A percentile compares a stretch with the other conserved stretches of the same genome.
These are phyloP conservation scores for Spodoptera exigua DNA, from an alignment of 2,888 invertebrate species.

Conservation along the genomic window DNA sequence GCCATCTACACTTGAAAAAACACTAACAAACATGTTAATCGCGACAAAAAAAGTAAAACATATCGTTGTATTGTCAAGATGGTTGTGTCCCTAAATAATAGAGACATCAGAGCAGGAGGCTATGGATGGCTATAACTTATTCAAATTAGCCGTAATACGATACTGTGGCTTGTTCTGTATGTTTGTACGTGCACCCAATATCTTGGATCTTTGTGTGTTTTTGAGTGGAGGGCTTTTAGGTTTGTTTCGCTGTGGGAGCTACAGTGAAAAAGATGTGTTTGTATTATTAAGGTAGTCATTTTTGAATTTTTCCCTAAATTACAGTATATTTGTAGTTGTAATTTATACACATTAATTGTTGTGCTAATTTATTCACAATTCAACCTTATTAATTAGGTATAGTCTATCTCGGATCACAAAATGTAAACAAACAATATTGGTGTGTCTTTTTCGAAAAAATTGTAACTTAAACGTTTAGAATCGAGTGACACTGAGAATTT, in stretches of 20 bases:
- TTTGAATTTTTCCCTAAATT: too few relatives aligned
- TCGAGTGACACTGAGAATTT: too few relatives aligned
- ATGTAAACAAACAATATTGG: too few relatives aligned
- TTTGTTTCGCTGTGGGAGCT: not conserved
- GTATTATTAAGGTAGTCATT: too few relatives aligned
- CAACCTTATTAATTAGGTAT: too few relatives aligned
- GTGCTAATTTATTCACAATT: too few relatives aligned
- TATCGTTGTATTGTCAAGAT: constrained; percentile 49
- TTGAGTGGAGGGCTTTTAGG: constrained; percentile 41
- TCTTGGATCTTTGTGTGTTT: constrained; percentile 57
- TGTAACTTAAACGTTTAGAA: too few relatives aligned
- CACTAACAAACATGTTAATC: constrained; percentile 38
- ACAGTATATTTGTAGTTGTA: too few relatives aligned
- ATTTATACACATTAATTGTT: too few relatives aligned
- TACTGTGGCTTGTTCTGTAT: constrained; percentile 71
- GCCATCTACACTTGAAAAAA: constrained; percentile 22
- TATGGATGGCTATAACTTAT: constrained; percentile 76
- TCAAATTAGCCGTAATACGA: constrained; percentile 83
- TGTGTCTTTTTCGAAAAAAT: too few relatives aligned
- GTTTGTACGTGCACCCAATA: constrained; percentile 78
- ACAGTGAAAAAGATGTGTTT: not conserved
- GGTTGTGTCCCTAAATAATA: constrained; percentile 73
- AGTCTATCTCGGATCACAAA: too few relatives aligned
- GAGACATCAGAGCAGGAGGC: constrained; percentile 77
- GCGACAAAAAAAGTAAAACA: constrained; percentile 35